A percentile compares a stretch with the other conserved stretches of the same genome.
Conservation (phyloP, 2,888 invertebrate genomes). For the Crematogaster levior region DNA sequence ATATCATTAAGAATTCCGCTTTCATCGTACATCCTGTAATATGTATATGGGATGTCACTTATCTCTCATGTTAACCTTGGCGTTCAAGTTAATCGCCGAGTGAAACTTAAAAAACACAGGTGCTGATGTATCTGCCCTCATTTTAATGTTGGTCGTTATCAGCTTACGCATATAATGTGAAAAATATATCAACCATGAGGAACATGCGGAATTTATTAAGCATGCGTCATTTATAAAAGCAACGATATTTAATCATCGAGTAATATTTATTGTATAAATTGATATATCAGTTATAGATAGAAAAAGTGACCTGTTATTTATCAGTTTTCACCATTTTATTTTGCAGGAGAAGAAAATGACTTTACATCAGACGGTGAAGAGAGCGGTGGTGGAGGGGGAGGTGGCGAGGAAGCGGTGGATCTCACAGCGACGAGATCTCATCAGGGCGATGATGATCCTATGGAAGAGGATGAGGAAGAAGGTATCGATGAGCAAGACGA, state of each 20-base stretch:
- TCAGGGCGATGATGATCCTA: conserved; percentile 88
- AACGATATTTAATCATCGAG: neutral
- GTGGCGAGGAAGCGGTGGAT: conserved; percentile 83
- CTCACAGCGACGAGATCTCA: conserved; percentile 89
- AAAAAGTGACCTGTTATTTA: conserved; percentile 29
- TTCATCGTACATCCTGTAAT: conserved; percentile 50
- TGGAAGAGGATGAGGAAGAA: conserved; percentile 86
- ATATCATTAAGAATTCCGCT: conserved; percentile 53
- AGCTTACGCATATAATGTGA: conserved; percentile 8
- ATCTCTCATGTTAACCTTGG: conserved; percentile 54
- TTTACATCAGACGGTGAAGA: conserved; percentile 89
- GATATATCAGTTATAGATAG: conserved; percentile 2
- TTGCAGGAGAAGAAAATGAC: conserved; percentile 90
- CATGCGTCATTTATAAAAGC: neutral
- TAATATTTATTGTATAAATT: neutral
- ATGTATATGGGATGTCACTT: conserved; percentile 45
- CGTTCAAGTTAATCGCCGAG: conserved; percentile 36
- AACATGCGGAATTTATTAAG: neutral
- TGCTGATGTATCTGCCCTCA: conserved; percentile 32
- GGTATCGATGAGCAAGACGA: conserved; percentile 82
- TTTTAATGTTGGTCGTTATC: conserved; percentile 34
- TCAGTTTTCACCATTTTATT: conserved; percentile 82
- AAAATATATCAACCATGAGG: neutral
- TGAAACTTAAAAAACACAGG: conserved; percentile 54
- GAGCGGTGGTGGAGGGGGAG: conserved; percentile 80